These are phyloP conservation scores for Drosophila tani DNA, from an alignment of 1,140 invertebrate genomes.

Conservation along the genomic window DNA sequence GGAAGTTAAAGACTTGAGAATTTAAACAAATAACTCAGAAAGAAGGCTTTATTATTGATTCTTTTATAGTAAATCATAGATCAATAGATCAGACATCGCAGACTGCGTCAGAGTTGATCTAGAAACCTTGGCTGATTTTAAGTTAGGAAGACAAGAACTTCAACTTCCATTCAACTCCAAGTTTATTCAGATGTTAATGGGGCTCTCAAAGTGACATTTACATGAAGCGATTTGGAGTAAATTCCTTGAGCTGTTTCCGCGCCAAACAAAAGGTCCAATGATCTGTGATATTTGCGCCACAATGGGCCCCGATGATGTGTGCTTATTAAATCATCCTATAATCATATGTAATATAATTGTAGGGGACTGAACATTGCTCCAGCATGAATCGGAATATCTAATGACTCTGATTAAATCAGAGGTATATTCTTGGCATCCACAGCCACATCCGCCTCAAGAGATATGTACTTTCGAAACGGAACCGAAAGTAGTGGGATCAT, in stretches of 20 bases:
- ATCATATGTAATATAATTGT: slow-evolving; percentile 44
- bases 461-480: slow-evolving; percentile 35
- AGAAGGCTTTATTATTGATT: not conserved
- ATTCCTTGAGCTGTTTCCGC: slow-evolving; percentile 46
- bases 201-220: slow-evolving; percentile 38
- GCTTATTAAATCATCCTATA: slow-evolving; percentile 41
- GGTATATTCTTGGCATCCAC: slow-evolving; percentile 54
- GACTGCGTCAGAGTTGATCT: not conserved
- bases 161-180: slow-evolving; percentile 28
- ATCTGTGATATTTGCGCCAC: slow-evolving; percentile 43
- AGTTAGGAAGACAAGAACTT: not conserved
- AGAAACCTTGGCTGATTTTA: slow-evolving; percentile 20
- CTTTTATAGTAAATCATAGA: not conserved
- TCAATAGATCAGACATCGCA: not conserved
- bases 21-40: not conserved
- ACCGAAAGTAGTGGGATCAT: slow-evolving; percentile 33
- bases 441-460: slow-evolving; percentile 54
- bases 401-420: slow-evolving; percentile 48
- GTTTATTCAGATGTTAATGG: slow-evolving; percentile 48
- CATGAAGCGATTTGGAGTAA: slow-evolving; percentile 13
- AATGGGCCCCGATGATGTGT: slow-evolving; percentile 31
- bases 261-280: slow-evolving; percentile 31
- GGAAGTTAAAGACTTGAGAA: not conserved
- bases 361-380: slow-evolving; percentile 39
- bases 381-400: slow-evolving; percentile 73